A percentile compares a stretch with the other conserved stretches of the same genome.
Evolutionary conservation across 1,140 invertebrate species (phyloP).

Genomic region (Temnothorax curvispinosus): DNA sequence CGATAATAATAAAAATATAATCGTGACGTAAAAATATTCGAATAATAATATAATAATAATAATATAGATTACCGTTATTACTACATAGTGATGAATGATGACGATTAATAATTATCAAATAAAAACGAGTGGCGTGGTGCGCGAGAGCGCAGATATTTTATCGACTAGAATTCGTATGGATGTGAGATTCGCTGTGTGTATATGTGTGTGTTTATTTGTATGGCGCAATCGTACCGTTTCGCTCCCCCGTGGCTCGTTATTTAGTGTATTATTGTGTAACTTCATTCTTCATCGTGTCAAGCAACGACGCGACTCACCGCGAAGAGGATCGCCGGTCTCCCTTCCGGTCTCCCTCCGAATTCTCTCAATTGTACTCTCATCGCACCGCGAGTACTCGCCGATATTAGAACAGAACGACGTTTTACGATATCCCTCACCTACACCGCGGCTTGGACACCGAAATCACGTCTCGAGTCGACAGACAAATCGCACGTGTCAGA

Average conservation of each 20-base stretch:
- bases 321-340: constrained; percentile 27
- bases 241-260: constrained; percentile 20
- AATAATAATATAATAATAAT: constrained; percentile 61
- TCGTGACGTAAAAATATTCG: constrained; percentile 28
- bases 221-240: constrained; percentile 80
- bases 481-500: constrained; percentile 8
- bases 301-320: constrained; percentile 58
- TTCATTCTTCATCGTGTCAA: constrained; percentile 52
- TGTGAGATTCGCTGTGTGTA: constrained; percentile 59
- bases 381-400: constrained; percentile 32
- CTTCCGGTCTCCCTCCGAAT: constrained; percentile 38
- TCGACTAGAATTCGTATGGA: constrained; percentile 86
- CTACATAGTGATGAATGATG: constrained; percentile 74
- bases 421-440: not conserved
- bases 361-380: constrained; percentile 46
- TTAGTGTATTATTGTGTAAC: constrained; percentile 49
- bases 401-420: constrained; percentile 31
- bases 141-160: constrained; percentile 82
- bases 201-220: constrained; percentile 67
- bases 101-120: constrained; percentile 74
- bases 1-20: constrained; percentile 70
- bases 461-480: not conserved
- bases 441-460: not conserved
- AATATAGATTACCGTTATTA: constrained; percentile 44
- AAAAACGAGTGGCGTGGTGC: constrained; percentile 72